Base-by-base conservation (phyloP, 2,888 invertebrate genomes). In the Heteromyza rotundicornis region DNA sequence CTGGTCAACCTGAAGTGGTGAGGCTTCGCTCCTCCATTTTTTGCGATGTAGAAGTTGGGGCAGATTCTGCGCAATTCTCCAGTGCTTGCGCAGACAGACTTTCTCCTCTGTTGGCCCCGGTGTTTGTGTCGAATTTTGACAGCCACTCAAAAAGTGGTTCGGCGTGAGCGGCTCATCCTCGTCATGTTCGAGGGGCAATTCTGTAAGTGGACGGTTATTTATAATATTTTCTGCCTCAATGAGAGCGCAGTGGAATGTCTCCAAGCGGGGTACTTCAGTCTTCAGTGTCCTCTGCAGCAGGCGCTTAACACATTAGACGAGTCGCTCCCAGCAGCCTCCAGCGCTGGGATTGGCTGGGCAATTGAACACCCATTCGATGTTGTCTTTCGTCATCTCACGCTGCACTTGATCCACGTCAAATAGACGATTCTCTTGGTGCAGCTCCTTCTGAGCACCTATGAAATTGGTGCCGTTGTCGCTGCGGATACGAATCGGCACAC, bases 401-500 rank as follows among this genome's bases (percentile, higher is more conserved):
- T 44, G 1, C 32, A 66, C 54, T 7, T 19, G 24, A 22, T 63
- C 50, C 2, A 54, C 10, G 49, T 62, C 52, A n/a, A 60, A 60
- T n/a, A 62, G 17, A 0, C 27, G 27, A 1, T 60, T 10, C 10
- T 54, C n/a, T 2, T 24, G 17, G 1, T 57, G 50, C 7, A 65
- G 3, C 10, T 67, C 58, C 10, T 40, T 40, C 23, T 64, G 53
- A 1, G 66, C 65, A 10, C 61, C 63, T 16, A 63, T 51, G 19
- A 66, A 68, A 50, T 66, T 65, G 1, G 65, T 67, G 19, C 65
- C 64, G 19, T 65, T 65, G 14, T 68, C 62, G 51, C 54, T 27
- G 10, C 47, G 19, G 1, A 65, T 59, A 12, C 58, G 50, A 19
- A 60, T 16, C 22, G 61, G 63, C 7, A 44, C 32, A n/a, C 65